Evolutionary conservation across 2,888 invertebrate genomes (phyloP).

Genomic region (Helobdella robusta): DNA sequence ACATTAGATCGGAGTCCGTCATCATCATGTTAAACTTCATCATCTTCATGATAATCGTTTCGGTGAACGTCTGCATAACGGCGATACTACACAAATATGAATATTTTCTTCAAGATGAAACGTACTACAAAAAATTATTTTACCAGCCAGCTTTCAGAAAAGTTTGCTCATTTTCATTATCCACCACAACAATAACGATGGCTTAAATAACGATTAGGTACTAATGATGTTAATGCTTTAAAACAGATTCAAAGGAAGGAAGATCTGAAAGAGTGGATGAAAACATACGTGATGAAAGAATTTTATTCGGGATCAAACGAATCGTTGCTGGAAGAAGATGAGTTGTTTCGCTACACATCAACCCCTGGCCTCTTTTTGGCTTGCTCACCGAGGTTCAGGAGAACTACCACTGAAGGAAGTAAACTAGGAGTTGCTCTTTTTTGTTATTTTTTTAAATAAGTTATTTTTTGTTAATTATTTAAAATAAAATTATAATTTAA

Average conservation of each 20-base stretch:
- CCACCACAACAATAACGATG: background rate
- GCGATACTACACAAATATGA: background rate
- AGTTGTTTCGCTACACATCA: background rate
- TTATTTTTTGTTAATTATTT: too few relatives aligned
- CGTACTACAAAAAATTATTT: background rate
- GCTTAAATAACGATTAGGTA: too few relatives aligned
- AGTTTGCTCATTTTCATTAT: background rate
- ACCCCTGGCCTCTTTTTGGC: background rate
- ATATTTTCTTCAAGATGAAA: background rate
- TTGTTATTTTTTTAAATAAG: too few relatives aligned
- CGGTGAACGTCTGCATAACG: background rate
- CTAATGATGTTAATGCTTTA: background rate
- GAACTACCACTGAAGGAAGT: too few relatives aligned
- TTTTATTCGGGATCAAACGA: constrained; percentile 1
- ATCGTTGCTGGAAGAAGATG: background rate
- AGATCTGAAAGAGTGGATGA: constrained; percentile 12
- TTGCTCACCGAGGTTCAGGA: constrained; percentile 4
- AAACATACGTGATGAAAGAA: background rate
- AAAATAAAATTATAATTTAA: too few relatives aligned
- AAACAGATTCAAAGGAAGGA: background rate
- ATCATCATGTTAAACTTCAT: background rate
- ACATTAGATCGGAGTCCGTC: constrained; percentile 2
- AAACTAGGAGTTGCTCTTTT: too few relatives aligned
- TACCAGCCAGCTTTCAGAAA: background rate
- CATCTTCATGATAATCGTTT: background rate